Base-by-base conservation (phyloP, 2,113 vertebrate species). In the Poeciliopsis retropinna region DNA sequence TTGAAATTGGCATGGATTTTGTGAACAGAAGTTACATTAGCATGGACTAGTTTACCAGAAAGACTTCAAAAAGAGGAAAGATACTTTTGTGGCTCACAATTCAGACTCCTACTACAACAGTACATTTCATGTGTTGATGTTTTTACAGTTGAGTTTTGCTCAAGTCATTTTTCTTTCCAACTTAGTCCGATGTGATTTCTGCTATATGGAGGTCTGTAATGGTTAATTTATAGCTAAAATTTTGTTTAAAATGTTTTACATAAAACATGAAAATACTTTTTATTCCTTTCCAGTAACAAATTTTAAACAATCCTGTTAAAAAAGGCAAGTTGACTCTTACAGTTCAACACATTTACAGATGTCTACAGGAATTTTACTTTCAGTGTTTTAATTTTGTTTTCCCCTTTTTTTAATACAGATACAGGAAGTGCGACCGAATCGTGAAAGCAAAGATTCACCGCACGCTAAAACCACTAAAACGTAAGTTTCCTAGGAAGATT, bases 401-500 rank as follows among this genome's bases (percentile, higher is more conserved):
- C 44, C 61, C 63, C 80, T 25, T 79, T 90, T 90, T 62, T 72
- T 65, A 0, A 0, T 91, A 1, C 80, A 97, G 96, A 93, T 94
- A 95, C 82, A 95, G 91, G 83, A 95, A 93, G 81, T 97, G 96
- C 75, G 94, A 95, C 2, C 93, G 93, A 89, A 97, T 97, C 70
- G 95, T 96, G 84, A 93, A 92, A 60, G 93, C 92, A 32, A 96
- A 95, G 89, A 87, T 92, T 63, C 90, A 92, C 13, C 94, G 96
- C 1, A 64, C 90, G 19, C 3, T 88, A 67, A 89, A 73, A 76
- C 82, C 93, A 27, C 83, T 95, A 64, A 96, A 95, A 96, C 91
- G 96, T 97, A 94, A 84, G 69, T 87, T 3, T 47, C 29, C 17
- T 63, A 64, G 6, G 19, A 64, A 34, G 63, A 31, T 1, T 54